These are phyloP conservation scores for Pantherophis alleghaniensis DNA, from an alignment of 2,797 vertebrate genomes.

Conservation along the genomic window DNA sequence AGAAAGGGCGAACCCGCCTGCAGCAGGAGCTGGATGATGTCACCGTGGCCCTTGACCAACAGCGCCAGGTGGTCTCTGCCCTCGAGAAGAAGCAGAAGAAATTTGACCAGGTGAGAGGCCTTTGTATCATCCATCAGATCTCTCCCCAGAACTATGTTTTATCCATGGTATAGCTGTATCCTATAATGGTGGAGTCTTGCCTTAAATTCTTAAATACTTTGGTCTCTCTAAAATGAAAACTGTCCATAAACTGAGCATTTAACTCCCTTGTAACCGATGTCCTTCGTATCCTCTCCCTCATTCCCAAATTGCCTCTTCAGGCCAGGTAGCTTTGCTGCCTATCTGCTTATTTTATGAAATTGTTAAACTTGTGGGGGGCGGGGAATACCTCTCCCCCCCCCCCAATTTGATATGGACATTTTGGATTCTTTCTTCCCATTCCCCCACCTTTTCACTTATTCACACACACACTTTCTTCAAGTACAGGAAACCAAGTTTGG, in stretches of 20 bases:
- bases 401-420: neutral
- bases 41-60: conserved; percentile 84
- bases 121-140: neutral
- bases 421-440: neutral
- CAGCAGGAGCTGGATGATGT: conserved; percentile 90
- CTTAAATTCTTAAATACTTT: neutral
- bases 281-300: too few relatives aligned
- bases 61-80: conserved; percentile 83
- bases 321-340: neutral
- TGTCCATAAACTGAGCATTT: neutral
- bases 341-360: neutral
- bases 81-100: conserved; percentile 94
- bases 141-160: neutral
- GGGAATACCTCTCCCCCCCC: rapidly evolving
- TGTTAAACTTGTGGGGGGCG: neutral
- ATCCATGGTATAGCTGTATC: neutral
- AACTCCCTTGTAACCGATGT: neutral
- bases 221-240: neutral
- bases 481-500: neutral
- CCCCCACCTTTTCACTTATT: neutral
- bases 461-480: neutral
- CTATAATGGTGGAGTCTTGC: too few relatives aligned
- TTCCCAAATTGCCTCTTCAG: neutral
- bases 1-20: conserved; percentile 82
- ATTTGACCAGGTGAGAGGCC: conserved; percentile 84